Conservation (phyloP, 1,140 invertebrate genomes). For the Drosophila aff. region DNA sequence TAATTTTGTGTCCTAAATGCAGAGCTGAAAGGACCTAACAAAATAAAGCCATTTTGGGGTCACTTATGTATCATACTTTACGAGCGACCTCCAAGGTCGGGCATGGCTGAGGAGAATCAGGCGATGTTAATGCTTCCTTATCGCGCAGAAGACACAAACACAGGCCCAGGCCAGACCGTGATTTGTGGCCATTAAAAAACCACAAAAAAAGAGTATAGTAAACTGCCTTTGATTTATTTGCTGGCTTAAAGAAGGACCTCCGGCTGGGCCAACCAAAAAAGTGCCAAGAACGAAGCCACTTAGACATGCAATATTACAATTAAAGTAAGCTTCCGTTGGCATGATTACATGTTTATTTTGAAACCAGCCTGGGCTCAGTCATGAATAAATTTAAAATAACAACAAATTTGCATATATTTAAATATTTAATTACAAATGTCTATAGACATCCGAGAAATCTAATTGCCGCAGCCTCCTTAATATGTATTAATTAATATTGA, state of each 20-base stretch:
- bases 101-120: constrained; percentile 3
- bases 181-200: constrained; percentile 76
- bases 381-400: not conserved
- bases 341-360: constrained; percentile 68
- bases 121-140: constrained; percentile 50
- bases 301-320: constrained; percentile 78
- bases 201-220: constrained; percentile 41
- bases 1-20: constrained; percentile 42
- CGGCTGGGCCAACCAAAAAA: constrained; percentile 27
- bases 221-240: constrained; percentile 76
- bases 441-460: not conserved
- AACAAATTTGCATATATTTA: not conserved
- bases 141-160: constrained; percentile 40
- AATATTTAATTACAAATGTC: constrained; percentile 2
- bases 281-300: constrained; percentile 36
- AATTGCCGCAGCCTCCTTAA: not conserved
- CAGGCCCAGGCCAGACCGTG: constrained; percentile 56
- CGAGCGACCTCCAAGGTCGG: constrained; percentile 21
- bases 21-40: constrained; percentile 41
- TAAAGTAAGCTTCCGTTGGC: constrained; percentile 63
- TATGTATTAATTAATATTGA: constrained; percentile 37
- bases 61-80: constrained; percentile 77
- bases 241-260: constrained; percentile 17
- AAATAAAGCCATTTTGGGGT: constrained; percentile 49
- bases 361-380: not conserved